These are phyloP conservation scores for Allophyes oxyacanthae DNA, from an alignment of 2,888 invertebrate genomes.

Conservation along the genomic window DNA sequence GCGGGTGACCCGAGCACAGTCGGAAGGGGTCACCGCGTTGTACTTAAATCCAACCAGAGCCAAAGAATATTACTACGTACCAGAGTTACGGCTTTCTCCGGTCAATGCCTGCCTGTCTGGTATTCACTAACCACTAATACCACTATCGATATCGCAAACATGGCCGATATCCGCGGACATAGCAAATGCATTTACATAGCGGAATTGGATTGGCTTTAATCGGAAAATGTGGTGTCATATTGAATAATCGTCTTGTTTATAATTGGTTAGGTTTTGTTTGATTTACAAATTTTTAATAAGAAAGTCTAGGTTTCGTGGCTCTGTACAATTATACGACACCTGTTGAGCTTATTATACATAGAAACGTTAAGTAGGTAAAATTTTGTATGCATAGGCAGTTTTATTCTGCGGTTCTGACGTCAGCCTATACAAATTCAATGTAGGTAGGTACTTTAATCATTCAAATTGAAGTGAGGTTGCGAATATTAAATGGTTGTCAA, in stretches of 20 bases:
- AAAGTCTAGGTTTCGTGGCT: too few species aligned
- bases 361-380: too few species aligned
- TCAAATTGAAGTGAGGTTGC: slow-evolving; percentile 17
- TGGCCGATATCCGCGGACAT: neutral
- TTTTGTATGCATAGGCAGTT: neutral
- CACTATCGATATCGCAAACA: slow-evolving; percentile 23
- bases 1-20: slow-evolving; percentile 29
- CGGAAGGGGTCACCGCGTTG: slow-evolving; percentile 29
- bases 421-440: slow-evolving; percentile 15
- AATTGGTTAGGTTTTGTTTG: too few species aligned
- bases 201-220: neutral
- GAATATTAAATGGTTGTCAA: slow-evolving; percentile 16
- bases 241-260: neutral
- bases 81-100: slow-evolving; percentile 57
- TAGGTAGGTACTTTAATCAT: slow-evolving; percentile 16
- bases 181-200: neutral
- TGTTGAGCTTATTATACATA: too few species aligned
- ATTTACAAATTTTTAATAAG: too few species aligned
- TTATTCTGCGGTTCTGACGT: slow-evolving; percentile 14
- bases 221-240: neutral
- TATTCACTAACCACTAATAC: slow-evolving; percentile 36
- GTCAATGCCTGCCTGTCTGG: slow-evolving; percentile 49
- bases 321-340: too few species aligned
- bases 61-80: too few species aligned
- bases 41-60: slow-evolving; percentile 46